A percentile compares a stretch with the other conserved stretches of the same genome.
These are phyloP conservation scores for Cryptoblepharus egeriae DNA, from an alignment of 2,797 vertebrate species.

Conservation along the genomic window DNA sequence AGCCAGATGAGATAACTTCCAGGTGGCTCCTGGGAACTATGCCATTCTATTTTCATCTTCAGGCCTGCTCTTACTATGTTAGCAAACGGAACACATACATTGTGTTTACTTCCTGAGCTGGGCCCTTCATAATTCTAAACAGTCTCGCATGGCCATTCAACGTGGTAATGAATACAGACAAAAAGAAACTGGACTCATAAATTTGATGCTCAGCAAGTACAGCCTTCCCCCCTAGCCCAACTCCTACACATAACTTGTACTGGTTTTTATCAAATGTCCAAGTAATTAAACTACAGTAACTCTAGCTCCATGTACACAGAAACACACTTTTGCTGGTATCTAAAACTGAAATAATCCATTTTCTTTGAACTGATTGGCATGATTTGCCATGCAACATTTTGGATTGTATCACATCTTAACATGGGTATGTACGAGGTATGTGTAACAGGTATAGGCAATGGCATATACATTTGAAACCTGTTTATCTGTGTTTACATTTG, in stretches of 20 bases:
- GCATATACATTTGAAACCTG: too few species aligned
- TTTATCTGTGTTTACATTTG: too few species aligned
- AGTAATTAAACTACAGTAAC: background rate
- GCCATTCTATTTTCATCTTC: conserved; percentile 66
- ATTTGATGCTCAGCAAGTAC: too few species aligned
- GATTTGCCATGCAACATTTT: background rate
- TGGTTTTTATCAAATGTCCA: background rate
- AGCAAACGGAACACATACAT: conserved; percentile 58
- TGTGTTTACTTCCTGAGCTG: too few species aligned
- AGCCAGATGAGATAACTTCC: conserved; percentile 60
- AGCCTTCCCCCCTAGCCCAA: too few species aligned
- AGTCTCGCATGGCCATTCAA: too few species aligned
- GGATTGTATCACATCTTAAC: background rate
- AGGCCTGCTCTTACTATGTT: conserved; percentile 63
- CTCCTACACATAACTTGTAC: background rate
- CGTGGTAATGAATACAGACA: too few species aligned
- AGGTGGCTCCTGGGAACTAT: conserved; percentile 57
- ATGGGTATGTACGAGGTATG: background rate
- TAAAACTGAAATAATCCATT: background rate
- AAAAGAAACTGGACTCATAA: too few species aligned
- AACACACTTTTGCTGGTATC: background rate
- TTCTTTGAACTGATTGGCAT: background rate
- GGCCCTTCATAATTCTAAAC: too few species aligned
- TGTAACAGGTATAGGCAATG: too few species aligned
- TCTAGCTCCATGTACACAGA: background rate